phyloP scores from a whole-genome alignment of 2,113 vertebrate genomes.

The Baryphthengus martii region DNA sequence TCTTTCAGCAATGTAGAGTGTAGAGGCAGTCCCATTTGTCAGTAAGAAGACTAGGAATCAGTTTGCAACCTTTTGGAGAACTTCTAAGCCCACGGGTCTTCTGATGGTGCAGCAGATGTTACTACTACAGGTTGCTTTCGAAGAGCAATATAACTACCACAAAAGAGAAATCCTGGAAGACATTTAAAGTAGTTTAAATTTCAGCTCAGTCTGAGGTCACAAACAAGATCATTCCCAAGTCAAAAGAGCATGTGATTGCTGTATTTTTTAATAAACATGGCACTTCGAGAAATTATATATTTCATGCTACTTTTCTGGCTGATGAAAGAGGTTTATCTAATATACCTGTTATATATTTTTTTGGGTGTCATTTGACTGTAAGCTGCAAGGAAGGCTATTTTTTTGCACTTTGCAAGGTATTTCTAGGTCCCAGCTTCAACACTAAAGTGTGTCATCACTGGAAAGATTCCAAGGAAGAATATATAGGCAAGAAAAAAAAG shows the following conservation, averaged over 20 bases:
- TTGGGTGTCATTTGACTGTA: not conserved
- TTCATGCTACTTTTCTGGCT: not conserved
- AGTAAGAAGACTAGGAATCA: not conserved
- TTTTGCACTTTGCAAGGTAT: not conserved
- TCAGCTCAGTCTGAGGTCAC: not conserved
- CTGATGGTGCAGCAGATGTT: not conserved
- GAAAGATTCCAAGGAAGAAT: not conserved
- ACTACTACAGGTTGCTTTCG: not conserved
- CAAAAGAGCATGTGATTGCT: not conserved
- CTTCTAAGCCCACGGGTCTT: not conserved
- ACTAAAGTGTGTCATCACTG: not conserved
- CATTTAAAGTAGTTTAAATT: not conserved
- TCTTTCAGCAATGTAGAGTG: not conserved
- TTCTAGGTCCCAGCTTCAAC: not conserved
- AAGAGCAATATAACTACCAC: not conserved
- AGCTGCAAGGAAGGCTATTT: not conserved
- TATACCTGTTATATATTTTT: not conserved
- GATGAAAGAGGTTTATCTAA: not conserved
- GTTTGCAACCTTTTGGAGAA: not conserved
- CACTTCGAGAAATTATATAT: not conserved
- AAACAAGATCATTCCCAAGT: not conserved
- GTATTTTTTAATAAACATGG: not conserved
- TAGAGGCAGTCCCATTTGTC: not conserved
- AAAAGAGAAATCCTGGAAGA: not conserved
- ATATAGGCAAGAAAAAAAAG: not conserved